phyloP scores from a whole-genome alignment of 2,797 vertebrate genomes.

The Sphaeramia orbicularis region DNA sequence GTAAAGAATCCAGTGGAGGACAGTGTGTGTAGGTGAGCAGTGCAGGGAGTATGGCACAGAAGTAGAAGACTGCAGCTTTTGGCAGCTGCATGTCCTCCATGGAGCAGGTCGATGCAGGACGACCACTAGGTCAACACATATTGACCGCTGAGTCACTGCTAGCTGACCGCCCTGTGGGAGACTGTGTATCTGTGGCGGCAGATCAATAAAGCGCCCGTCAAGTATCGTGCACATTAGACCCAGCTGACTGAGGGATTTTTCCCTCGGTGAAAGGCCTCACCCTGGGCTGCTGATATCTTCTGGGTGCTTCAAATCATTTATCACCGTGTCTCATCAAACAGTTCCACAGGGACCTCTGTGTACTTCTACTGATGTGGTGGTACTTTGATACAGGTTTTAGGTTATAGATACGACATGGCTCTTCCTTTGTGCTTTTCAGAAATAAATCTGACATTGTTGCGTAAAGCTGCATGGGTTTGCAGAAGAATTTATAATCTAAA shows the following conservation, averaged over 20 bases:
- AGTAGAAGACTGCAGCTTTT: slow-evolving; percentile 27
- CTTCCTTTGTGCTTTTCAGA: no score
- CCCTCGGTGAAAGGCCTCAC: slow-evolving; percentile 18
- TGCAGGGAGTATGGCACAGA: neutral
- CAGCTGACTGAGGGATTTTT: slow-evolving; percentile 52
- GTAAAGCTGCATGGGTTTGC: no score
- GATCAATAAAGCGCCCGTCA: slow-evolving; percentile 65
- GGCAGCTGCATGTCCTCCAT: slow-evolving; percentile 46
- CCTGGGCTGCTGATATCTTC: slow-evolving; percentile 12
- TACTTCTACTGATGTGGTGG: slow-evolving; percentile 1
- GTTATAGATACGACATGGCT: no score
- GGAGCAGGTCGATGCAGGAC: slow-evolving; percentile 58
- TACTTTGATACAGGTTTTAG: neutral
- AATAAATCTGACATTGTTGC: no score
- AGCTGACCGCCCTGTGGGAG: slow-evolving; percentile 45
- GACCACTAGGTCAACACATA: slow-evolving; percentile 45
- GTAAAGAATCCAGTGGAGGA: neutral
- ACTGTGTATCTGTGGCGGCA: slow-evolving; percentile 54
- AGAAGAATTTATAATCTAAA: no score
- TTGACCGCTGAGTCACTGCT: slow-evolving; percentile 69
- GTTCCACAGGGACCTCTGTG: slow-evolving; percentile 9
- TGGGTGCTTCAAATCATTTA: slow-evolving; percentile 26
- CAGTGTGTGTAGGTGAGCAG: slow-evolving; percentile 8
- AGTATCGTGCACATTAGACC: slow-evolving; percentile 44
- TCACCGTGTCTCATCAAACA: slow-evolving; percentile 24